Evolutionary conservation across 2,797 vertebrate genomes (phyloP), one percentile per base, ranked within the genome.

Genomic region (Parambassis ranga): DNA sequence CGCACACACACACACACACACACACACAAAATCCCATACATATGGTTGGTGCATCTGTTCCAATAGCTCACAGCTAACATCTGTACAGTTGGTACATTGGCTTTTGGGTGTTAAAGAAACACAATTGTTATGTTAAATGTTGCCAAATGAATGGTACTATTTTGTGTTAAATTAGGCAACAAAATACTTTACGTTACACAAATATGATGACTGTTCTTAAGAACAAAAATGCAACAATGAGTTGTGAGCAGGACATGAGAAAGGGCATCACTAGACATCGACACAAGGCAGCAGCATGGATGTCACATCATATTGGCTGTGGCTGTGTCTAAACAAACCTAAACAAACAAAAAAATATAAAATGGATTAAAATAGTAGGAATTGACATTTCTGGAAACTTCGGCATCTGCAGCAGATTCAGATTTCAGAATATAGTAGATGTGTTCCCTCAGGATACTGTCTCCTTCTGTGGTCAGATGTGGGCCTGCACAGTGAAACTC

Each of bases 401-500:
- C n/a, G n/a, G n/a, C n/a, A n/a, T n/a, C n/a, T n/a, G n/a, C n/a
- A n/a, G n/a, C n/a, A n/a, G 30, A 32, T 6, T 6, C 41, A 44
- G 28, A 24, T 44, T 28, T 18, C 28, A 51, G 13, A 24, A 13
- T 15, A 14, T 4, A 1, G 0, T 4, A 1, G 0, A 14, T 23
- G 4, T n/a, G 33, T 28, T 52, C 52, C 16, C 11, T 38, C 33
- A 6, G 49, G 24, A 38, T 24, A 27, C 49, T 47, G 47, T 15
- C 28, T 18, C 43, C 6, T 3, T 60, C 28, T 42, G 43, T 36
- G 41, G 32, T 22, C 19, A 44, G 35, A 71, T 69, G 31, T 37
- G 14, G 18, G 23, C 51, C 60, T 26, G 47, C 24, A 33, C 10
- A 27, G 44, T 16, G 24, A 61, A 18, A 32, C 22, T 64, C 5